Evolutionary conservation across 35 echinoderm and acorn worm genomes (phyloP).

Genomic region (Nesometra sesokonis): DNA sequence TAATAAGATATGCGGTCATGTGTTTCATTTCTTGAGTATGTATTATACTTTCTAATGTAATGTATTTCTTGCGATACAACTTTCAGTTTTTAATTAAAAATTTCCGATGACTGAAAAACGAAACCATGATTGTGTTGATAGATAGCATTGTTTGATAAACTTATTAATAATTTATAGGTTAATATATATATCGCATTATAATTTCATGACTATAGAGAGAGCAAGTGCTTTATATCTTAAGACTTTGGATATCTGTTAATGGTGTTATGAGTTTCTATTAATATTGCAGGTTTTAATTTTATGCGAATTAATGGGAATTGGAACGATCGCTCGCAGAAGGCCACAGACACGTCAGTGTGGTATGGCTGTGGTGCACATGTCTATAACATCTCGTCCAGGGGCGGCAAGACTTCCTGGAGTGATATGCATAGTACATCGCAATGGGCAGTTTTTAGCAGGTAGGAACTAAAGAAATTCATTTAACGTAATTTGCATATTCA

Average conservation of each 20-base stretch:
- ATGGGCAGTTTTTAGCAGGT: conserved; percentile 90
- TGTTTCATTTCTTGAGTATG: too few species aligned
- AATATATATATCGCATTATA: too few species aligned
- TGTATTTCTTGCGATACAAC: too few species aligned
- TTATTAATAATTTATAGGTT: too few species aligned
- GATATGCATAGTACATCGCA: conserved; percentile 99
- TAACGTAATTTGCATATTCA: background rate
- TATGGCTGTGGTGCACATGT: conserved; percentile 96
- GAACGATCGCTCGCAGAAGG: conserved; percentile 78
- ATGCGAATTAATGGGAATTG: conserved; percentile 66
- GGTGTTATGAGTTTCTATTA: background rate
- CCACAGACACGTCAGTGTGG: conserved; percentile 82
- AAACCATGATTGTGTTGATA: too few species aligned
- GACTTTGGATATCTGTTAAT: background rate
- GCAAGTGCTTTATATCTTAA: background rate
- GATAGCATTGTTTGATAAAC: too few species aligned
- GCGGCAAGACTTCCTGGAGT: conserved; percentile 60
- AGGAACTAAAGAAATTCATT: background rate
- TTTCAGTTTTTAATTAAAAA: too few species aligned
- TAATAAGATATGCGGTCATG: too few species aligned
- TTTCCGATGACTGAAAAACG: too few species aligned
- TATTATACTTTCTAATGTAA: too few species aligned
- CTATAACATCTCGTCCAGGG: conserved; percentile 63
- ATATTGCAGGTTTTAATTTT: conserved; percentile 25
- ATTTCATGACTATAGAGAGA: background rate